Evolutionary conservation across 2,888 invertebrate genomes (phyloP).

Genomic region (Micoletzkya japonica): DNA sequence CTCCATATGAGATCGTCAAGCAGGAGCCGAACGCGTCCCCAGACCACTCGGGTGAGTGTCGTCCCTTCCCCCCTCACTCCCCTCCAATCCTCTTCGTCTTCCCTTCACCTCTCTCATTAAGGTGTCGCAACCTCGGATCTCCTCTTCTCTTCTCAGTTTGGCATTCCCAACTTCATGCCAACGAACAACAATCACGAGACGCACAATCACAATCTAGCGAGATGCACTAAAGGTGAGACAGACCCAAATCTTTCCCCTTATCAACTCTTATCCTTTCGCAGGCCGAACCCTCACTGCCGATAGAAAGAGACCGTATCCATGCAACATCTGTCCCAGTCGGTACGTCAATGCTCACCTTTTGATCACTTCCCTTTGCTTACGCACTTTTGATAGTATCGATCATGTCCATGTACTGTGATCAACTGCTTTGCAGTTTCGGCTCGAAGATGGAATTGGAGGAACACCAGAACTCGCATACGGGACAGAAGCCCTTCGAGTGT

Average conservation of each 20-base stretch:
- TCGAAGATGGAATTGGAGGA: conserved; percentile 64
- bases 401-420: background rate
- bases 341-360: conserved; percentile 38
- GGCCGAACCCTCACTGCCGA: conserved; percentile 47
- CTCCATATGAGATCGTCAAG: conserved; percentile 49
- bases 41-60: background rate
- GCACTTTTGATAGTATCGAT: background rate
- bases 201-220: conserved; percentile 39
- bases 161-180: conserved; percentile 13
- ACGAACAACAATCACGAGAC: conserved; percentile 33
- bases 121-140: background rate
- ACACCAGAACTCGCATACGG: conserved; percentile 63
- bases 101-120: background rate
- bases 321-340: conserved; percentile 54
- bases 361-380: background rate
- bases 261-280: conserved; percentile 21
- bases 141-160: conserved; percentile 14
- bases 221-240: conserved; percentile 37
- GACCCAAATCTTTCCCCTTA: background rate
- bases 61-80: background rate
- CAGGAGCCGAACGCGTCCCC: conserved; percentile 39
- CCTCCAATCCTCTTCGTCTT: background rate
- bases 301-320: conserved; percentile 62
- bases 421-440: conserved; percentile 34
- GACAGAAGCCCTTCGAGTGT: conserved; percentile 62